These are phyloP conservation scores for Atherinosoma microstoma DNA, from an alignment of 2,797 vertebrate species.

Conservation along the genomic window DNA sequence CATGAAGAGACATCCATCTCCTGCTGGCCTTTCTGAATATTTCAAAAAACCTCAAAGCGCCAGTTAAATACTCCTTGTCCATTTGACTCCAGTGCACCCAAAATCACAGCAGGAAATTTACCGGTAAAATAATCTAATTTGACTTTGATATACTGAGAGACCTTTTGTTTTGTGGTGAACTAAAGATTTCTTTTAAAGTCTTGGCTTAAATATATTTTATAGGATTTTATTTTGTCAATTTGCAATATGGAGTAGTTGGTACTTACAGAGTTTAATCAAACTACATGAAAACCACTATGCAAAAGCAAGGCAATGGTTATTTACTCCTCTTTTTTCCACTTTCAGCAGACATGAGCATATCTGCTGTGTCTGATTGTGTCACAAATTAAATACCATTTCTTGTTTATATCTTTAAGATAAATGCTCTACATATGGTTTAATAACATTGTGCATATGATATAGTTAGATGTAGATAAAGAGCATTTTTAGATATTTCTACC, in stretches of 20 bases:
- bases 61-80: constrained; percentile 59
- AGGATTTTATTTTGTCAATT: neutral
- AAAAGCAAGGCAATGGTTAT: neutral
- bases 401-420: neutral
- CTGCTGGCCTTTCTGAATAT: constrained; percentile 72
- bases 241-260: neutral
- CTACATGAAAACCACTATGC: neutral
- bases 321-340: neutral
- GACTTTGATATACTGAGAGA: constrained; percentile 55
- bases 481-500: neutral
- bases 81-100: constrained; percentile 50
- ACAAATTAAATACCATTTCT: neutral
- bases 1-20: constrained; percentile 74
- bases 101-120: constrained; percentile 63
- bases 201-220: constrained; percentile 9
- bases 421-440: too few species aligned
- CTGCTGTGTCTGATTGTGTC: neutral
- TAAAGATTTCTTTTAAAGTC: constrained; percentile 57
- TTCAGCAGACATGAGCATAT: too few species aligned
- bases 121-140: constrained; percentile 64
- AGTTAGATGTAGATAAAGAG: neutral
- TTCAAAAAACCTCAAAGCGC: constrained; percentile 70
- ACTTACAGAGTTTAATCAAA: neutral
- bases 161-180: constrained; percentile 32
- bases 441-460: neutral